Evolutionary conservation across 2,888 invertebrate genomes (phyloP), one percentile per base, ranked within the genome.

Genomic region (Eudemis profundana): DNA sequence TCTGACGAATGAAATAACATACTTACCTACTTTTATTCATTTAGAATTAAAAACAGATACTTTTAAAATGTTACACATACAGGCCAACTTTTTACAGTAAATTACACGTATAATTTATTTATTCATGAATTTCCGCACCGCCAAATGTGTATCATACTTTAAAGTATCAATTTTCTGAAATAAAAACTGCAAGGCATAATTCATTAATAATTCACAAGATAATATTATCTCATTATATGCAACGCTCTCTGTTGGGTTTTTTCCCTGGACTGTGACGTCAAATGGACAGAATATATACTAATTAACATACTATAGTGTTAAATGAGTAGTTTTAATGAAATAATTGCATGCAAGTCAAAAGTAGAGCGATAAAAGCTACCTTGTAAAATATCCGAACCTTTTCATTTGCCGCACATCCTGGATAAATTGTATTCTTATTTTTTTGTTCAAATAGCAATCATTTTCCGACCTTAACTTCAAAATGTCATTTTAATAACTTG

Each of bases 201-300:
- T 27, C 27, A 29, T 51, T 19, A 51, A 51, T 50, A 33, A 50
- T 12, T 19, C 21, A 40, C 19, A 46, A 33, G 33, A 27, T 8
- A 21, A 42, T 49, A 62, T 54, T 54, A 38, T 47, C 54, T 53
- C 54, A 62, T 27, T 62, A 36, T 27, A 62, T 47, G 54, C 27
- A 54, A 44, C 57, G 15, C 19, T 49, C 12, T 42, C 50, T 50
- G 40, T 17, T 44, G 36, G 57, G 64, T 44, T 50, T 50, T 64
- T 63, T 50, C 36, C 54, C 42, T 17, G 23, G 42, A n/a, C 23
- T 8, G 10, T 42, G 50, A 57, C 64, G 36, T 50, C 46, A 50
- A 36, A 23, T 17, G 56, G 8, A 46, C 36, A 7, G 8, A 44
- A 56, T 44, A 46, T 29, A 14, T n/a, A 46, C 38, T 38, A 54